Conservation (phyloP, 2,888 invertebrate species). For the Phania funesta region DNA sequence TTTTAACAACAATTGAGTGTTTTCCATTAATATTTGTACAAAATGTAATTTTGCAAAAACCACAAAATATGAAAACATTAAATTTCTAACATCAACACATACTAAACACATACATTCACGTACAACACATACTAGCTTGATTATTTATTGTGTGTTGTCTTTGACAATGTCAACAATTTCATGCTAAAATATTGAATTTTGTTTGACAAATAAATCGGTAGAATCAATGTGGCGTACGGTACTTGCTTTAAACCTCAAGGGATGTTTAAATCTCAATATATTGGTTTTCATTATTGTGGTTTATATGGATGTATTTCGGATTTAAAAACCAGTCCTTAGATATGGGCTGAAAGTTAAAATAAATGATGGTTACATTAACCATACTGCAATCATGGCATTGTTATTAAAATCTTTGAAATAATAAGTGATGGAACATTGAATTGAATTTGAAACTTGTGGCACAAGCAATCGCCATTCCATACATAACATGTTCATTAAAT, state of each 20-base stretch:
- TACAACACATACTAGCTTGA: neutral
- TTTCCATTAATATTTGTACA: neutral
- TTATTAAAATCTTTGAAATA: neutral
- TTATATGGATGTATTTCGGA: neutral
- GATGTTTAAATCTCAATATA: no score
- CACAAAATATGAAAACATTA: conserved; percentile 5
- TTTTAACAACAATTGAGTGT: no score
- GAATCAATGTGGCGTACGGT: conserved; percentile 5
- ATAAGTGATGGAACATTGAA: no score
- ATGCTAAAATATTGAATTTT: conserved; percentile 20
- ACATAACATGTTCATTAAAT: no score
- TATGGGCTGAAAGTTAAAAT: neutral
- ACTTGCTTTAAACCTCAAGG: neutral
- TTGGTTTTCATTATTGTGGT: no score
- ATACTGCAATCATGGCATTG: neutral
- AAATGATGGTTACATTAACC: no score
- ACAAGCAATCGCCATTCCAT: no score
- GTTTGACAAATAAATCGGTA: conserved; percentile 15
- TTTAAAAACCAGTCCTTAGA: neutral
- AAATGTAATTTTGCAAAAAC: neutral
- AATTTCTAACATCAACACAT: neutral
- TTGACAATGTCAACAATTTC: conserved; percentile 36
- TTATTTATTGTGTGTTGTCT: conserved; percentile 20
- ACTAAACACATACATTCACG: neutral
- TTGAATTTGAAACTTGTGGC: no score